A percentile compares a stretch with the other conserved stretches of the same genome.
These are phyloP conservation scores for Euplexia lucipara DNA, from an alignment of 2,888 invertebrate genomes.

Conservation along the genomic window DNA sequence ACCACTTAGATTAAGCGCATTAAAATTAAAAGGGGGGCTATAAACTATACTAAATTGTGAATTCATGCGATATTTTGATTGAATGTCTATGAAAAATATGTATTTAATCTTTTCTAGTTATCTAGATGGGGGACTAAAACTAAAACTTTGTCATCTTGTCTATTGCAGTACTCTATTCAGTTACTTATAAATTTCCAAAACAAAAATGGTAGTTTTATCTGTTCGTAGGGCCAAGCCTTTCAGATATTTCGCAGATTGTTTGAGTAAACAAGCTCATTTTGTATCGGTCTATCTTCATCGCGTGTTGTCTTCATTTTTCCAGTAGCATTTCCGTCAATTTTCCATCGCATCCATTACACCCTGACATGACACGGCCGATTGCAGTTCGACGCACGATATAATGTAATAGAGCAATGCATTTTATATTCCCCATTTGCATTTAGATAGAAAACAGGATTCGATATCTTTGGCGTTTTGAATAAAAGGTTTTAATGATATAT, in stretches of 20 bases:
- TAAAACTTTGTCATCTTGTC: too few species aligned
- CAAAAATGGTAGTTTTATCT: too few species aligned
- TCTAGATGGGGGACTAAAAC: too few species aligned
- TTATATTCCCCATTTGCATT: slow-evolving; percentile 70
- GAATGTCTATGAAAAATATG: too few species aligned
- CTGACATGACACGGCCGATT: slow-evolving; percentile 61
- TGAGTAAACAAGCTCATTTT: neutral
- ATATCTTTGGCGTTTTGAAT: slow-evolving; percentile 51
- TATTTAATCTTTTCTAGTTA: too few species aligned
- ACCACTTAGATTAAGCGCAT: too few species aligned
- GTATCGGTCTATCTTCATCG: slow-evolving; percentile 21
- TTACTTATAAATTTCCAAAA: too few species aligned
- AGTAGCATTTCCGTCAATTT: slow-evolving; percentile 55
- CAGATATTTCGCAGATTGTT: neutral
- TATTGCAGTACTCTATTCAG: too few species aligned
- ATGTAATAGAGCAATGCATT: slow-evolving; percentile 58
- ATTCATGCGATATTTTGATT: too few species aligned
- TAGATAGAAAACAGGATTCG: slow-evolving; percentile 70
- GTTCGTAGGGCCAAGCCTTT: neutral
- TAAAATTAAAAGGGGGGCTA: too few species aligned
- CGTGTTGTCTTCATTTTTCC: slow-evolving; percentile 53
- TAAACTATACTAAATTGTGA: too few species aligned
- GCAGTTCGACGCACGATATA: slow-evolving; percentile 56
- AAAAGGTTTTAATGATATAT: slow-evolving; percentile 44
- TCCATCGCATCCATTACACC: slow-evolving; percentile 57